Evolutionary conservation across 2,888 invertebrate species (phyloP).

Genomic region (Spisula solida): DNA sequence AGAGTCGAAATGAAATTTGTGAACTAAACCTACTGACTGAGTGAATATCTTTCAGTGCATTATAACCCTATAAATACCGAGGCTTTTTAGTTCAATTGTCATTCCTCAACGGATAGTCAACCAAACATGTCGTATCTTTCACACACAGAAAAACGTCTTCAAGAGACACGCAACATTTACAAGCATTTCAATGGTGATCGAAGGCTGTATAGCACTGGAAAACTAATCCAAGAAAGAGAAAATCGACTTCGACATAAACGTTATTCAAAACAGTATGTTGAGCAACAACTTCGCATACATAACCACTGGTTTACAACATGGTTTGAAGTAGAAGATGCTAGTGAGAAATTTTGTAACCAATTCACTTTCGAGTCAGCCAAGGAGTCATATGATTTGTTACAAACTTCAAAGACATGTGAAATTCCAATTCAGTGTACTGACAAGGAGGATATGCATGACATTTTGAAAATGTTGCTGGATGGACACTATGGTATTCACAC

Average conservation of each 20-base stretch:
- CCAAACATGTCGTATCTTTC: not conserved
- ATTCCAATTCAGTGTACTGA: constrained; percentile 1
- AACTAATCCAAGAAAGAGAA: not conserved
- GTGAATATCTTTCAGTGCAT: too few species aligned
- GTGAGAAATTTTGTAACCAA: not conserved
- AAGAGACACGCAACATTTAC: constrained; percentile 14
- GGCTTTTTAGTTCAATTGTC: not conserved
- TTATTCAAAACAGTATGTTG: not conserved
- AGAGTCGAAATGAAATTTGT: too few species aligned
- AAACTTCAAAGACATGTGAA: not conserved
- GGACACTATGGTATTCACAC: not conserved
- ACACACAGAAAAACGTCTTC: not conserved
- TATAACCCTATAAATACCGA: too few species aligned
- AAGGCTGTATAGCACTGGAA: not conserved
- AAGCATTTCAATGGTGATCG: constrained; percentile 26
- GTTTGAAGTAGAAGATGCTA: constrained; percentile 33
- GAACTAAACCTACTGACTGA: too few species aligned
- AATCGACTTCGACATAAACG: constrained; percentile 42
- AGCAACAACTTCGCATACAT: constrained; percentile 10
- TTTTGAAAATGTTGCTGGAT: not conserved
- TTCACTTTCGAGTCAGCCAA: not conserved
- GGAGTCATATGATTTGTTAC: not conserved
- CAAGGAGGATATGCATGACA: not conserved
- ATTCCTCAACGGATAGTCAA: not conserved
- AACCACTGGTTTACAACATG: constrained; percentile 19